phyloP scores from a whole-genome alignment of 2,888 invertebrate genomes.

The Cylloceria caligata region DNA sequence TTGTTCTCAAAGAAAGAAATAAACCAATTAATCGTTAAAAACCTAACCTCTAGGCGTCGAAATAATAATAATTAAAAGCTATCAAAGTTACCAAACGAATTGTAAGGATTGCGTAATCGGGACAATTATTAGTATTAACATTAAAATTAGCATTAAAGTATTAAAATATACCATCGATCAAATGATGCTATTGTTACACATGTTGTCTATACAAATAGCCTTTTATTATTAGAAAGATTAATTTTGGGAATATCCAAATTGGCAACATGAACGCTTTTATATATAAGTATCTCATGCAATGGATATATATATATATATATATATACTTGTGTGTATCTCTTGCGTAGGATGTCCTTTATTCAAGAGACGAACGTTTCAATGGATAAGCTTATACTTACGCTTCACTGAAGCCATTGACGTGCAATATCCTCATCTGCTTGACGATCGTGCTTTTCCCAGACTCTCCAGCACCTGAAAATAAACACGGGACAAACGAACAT shows the following conservation, averaged over 20 bases:
- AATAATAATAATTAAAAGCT: too few relatives aligned
- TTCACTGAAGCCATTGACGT: slow-evolving; percentile 99
- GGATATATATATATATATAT: not conserved
- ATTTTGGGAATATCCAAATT: slow-evolving; percentile 11
- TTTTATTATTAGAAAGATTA: not conserved
- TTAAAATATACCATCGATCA: too few relatives aligned
- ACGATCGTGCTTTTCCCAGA: slow-evolving; percentile 99
- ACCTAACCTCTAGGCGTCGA: too few relatives aligned
- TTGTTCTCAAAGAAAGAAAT: too few relatives aligned
- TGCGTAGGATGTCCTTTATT: not conserved
- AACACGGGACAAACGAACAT: slow-evolving; percentile 53
- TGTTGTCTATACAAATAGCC: not conserved
- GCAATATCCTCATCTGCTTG: slow-evolving; percentile 99
- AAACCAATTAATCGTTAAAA: too few relatives aligned
- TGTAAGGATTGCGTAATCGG: too few relatives aligned
- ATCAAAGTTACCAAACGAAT: too few relatives aligned
- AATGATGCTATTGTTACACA: too few relatives aligned
- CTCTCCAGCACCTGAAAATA: slow-evolving; percentile 94
- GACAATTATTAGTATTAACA: too few relatives aligned
- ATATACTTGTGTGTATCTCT: not conserved
- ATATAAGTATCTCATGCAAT: not conserved
- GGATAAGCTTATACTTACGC: slow-evolving; percentile 86
- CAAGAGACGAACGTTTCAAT: slow-evolving; percentile 24
- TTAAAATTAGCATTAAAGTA: too few relatives aligned
- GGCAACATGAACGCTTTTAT: not conserved